Base-by-base conservation (phyloP, 2,113 vertebrate species). In the Strigops habroptila region DNA sequence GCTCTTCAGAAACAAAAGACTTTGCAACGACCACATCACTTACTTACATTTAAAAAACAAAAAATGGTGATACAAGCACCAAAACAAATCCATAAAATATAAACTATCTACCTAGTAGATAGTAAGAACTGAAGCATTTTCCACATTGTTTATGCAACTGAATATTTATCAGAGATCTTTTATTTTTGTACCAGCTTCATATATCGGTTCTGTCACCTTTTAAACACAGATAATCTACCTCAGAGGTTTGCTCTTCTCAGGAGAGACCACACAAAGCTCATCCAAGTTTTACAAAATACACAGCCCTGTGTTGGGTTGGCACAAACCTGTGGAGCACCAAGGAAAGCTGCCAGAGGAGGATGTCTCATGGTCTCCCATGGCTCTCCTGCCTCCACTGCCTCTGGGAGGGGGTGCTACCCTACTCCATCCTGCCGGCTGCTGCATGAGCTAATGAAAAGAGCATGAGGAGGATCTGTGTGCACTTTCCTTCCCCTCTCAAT, bases 361-460 rank as follows among this genome's bases (percentile, higher is more conserved):
- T 18, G 60, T 51, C 64, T 43, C 3, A 0, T 1, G 2, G n/a
- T 11, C 14, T 48, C 30, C 24, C 23, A 9, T 1, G 0, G 51
- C 55, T 43, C 33, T 91, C 9, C 37, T 62, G 27, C 22, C 39
- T 57, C 37, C 48, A 1, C 7, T 41, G 75, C 33, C 69, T 46
- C 75, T 52, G 62, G 70, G 37, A 74, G 87, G 75, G 49, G 24
- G 23, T 37, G 22, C 62, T 74, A 27, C 51, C 28, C 48, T 0
- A 4, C 78, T 59, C 53, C 57, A 65, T 59, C 88, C 82, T 0
- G 0, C 37, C 8, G 2, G n/a, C 39, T 0, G 1, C 69, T 12
- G 18, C 1, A 2, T 7, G 10, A 87, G 48, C 70, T 86, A 85
- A 93, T 16, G 27, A 73, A 94, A 91, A 82, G 86, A 91, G 81